Percentiles rank a stretch among this genome's conserved stretches.
Evolutionary conservation across 2,797 vertebrate species (phyloP).

Genomic region (Urosaurus nigricauda): DNA sequence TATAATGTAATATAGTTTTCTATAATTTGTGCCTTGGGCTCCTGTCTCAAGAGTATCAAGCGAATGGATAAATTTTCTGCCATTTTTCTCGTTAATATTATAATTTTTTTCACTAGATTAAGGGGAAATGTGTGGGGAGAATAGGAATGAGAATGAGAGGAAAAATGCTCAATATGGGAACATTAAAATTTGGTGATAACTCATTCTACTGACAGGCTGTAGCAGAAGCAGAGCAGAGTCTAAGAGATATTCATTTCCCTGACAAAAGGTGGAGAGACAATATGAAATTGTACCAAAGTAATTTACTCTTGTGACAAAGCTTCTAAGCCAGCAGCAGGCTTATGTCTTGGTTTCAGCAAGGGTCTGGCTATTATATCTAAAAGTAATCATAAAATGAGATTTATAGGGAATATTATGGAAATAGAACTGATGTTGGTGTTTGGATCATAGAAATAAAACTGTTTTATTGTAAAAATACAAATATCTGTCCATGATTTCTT

Average conservation of each 20-base stretch:
- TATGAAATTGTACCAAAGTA: slow-evolving; percentile 63
- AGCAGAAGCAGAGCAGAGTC: slow-evolving; percentile 60
- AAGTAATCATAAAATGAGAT: slow-evolving; percentile 43
- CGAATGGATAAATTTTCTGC: slow-evolving; percentile 74
- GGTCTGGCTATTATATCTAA: slow-evolving; percentile 52
- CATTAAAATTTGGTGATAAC: slow-evolving; percentile 73
- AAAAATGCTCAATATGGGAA: slow-evolving; percentile 69
- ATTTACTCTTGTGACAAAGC: slow-evolving; percentile 47
- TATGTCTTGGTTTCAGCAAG: slow-evolving; percentile 39
- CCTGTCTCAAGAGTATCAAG: slow-evolving; percentile 72
- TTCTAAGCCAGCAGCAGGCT: slow-evolving; percentile 49
- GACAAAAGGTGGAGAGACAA: slow-evolving; percentile 60
- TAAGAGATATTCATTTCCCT: slow-evolving; percentile 61
- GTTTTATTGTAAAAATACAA: slow-evolving; percentile 40
- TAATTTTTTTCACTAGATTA: slow-evolving; percentile 74
- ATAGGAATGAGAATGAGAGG: slow-evolving; percentile 65
- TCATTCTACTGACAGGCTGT: slow-evolving; percentile 67
- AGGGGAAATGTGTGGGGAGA: slow-evolving; percentile 45
- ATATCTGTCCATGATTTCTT: slow-evolving; percentile 10
- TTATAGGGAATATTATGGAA: slow-evolving; percentile 53
- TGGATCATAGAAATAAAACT: slow-evolving; percentile 37
- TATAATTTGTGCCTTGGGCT: slow-evolving; percentile 74
- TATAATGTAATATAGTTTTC: slow-evolving; percentile 70
- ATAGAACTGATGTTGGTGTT: slow-evolving; percentile 34
- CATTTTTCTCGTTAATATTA: slow-evolving; percentile 76